Evolutionary conservation across 2,797 vertebrate genomes (phyloP), one percentile per base, ranked within the genome.

Genomic region (Carcharodon carcharias): DNA sequence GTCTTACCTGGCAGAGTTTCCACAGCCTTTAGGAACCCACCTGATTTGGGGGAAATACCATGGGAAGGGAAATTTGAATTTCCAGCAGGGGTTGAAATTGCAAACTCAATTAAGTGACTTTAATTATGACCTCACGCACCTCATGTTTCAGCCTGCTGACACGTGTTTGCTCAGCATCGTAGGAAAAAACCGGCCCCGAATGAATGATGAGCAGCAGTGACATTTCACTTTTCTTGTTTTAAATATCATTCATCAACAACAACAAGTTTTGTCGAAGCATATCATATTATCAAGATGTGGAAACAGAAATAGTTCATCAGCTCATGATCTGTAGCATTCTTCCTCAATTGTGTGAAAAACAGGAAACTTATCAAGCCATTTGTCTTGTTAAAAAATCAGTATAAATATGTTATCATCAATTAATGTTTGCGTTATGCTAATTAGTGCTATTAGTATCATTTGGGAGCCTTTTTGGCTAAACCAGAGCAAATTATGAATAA

Each of bases 351-450:
- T 93, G 58, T 65, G 58, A 40, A 40, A 92, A n/a, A 65, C 56
- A 91, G 88, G 28, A 61, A 61, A 35, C 31, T 54, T n/a, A 93
- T 93, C 61, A 93, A 93, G 91, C n/a, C n/a, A 40, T 93, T 93
- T 93, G 61, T 65, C 35, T 40, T 92, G 61, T 63, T 40, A 65
- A 92, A 35, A 63, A 21, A 92, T 92, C 89, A 92, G 40, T 92
- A 8, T 31, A 65, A 63, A 40, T 63, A 65, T 92, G 11, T 93
- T 63, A 65, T 26, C n/a, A 65, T 61, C 35, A 40, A 61, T 93
- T 93, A 40, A n/a, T 23, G 2, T 92, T 93, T 93, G 91, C 63
- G 40, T n/a, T 93, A 61, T n/a, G 23, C 18, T 93, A 61, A 50
- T 65, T 93, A 26, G 91, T 40, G 91, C 35, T 93, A 21, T 26